Evolutionary conservation across 2,113 vertebrate genomes (phyloP), one percentile per base, ranked within the genome.

Genomic region (Poeciliopsis prolifica): DNA sequence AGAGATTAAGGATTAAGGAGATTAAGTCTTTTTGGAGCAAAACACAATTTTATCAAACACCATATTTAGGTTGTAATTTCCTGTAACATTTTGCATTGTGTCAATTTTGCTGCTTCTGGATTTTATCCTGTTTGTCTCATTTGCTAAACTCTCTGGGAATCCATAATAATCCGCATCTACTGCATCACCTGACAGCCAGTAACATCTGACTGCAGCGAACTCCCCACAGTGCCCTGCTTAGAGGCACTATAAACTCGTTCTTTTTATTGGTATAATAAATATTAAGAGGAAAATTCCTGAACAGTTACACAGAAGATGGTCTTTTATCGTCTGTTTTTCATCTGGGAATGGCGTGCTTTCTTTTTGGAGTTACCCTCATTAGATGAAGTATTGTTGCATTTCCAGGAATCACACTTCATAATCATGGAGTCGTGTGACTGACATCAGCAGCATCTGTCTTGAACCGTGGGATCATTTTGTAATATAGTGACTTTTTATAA

Each of bases 101-200:
- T 54, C 8, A 51, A 66, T 65, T 62, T 69, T 66, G 28, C 67
- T n/a, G 40, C 15, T 68, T 30, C 44, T 26, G 58, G 65, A 37
- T 40, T 77, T 75, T 70, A n/a, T 61, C 10, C n/a, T 30, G 60
- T 35, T 70, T 72, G 54, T 65, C 28, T 54, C 26, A 61, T 79
- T 83, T 61, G 29, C 76, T 70, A 42, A 80, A 82, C 77, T 72
- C 70, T 37, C 72, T 37, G 44, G 51, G 74, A 80, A 86, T 79
- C 72, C 61, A 68, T 58, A 67, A 64, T 85, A 79, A 81, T 75
- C 78, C 30, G 65, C 62, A 37, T 69, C 35, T 61, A 48, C 58
- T 66, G 51, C 61, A 26, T 69, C 61, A 58, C 64, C 26, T 82
- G 63, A 65, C 44, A 58, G 72, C 70, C 67, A 80, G 19, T 75